Evolutionary conservation across 2,888 invertebrate species (phyloP).

Genomic region (Brachyptera risi): DNA sequence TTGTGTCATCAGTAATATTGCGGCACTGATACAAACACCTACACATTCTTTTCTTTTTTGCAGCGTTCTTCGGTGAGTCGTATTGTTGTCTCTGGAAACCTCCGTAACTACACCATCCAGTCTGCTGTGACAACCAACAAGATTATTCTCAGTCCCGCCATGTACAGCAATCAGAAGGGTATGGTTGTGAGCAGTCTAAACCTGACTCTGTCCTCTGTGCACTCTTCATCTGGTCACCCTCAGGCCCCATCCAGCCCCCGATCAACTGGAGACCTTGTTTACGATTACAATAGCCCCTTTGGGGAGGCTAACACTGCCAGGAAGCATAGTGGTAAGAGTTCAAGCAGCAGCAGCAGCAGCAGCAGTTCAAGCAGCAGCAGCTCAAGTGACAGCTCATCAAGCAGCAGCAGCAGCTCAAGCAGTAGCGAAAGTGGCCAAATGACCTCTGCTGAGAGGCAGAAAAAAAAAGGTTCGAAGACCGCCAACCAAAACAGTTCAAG

Average conservation of each 20-base stretch:
- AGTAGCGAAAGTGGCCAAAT: constrained; percentile 11
- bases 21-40: neutral
- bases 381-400: neutral
- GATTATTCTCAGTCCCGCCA: constrained; percentile 55
- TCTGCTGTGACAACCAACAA: constrained; percentile 59
- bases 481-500: constrained; percentile 23
- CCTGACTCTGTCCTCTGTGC: constrained; percentile 47
- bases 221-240: constrained; percentile 44
- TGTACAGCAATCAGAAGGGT: constrained; percentile 57
- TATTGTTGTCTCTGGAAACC: constrained; percentile 53
- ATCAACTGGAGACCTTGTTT: constrained; percentile 52
- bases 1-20: neutral
- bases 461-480: constrained; percentile 10
- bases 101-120: constrained; percentile 58
- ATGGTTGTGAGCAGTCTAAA: constrained; percentile 58
- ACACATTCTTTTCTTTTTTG: constrained; percentile 36
- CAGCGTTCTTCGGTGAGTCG: constrained; percentile 55
- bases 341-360: constrained; percentile 33
- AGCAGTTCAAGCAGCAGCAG: constrained; percentile 29
- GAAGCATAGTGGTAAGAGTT: constrained; percentile 32
- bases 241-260: constrained; percentile 46
- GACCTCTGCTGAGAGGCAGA: constrained; percentile 1
- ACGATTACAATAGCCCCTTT: constrained; percentile 48
- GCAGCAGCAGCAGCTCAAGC: neutral
- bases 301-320: constrained; percentile 36